A percentile compares a stretch with the other conserved stretches of the same genome.
phyloP scores from a whole-genome alignment of 2,888 invertebrate genomes.

The Megamerina dolium region DNA sequence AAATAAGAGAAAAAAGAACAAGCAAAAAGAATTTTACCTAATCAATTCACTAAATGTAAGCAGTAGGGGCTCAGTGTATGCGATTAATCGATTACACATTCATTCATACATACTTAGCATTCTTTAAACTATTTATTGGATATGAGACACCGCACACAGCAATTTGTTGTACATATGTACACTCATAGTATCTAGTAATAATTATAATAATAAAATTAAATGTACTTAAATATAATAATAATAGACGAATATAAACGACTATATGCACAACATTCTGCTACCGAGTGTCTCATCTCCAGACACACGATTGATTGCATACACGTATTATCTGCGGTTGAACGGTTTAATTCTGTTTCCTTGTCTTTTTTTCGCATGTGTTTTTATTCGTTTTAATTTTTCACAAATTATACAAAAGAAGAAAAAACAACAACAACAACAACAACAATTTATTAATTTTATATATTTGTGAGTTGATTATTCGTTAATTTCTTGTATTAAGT shows the following conservation, averaged over 20 bases:
- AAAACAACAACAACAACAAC: background rate
- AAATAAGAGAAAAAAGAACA: background rate
- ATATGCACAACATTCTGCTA: background rate
- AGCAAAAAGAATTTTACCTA: background rate
- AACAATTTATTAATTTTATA: slow-evolving; percentile 1
- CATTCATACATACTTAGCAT: too few relatives aligned
- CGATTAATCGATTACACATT: slow-evolving; percentile 12
- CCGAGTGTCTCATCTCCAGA: background rate
- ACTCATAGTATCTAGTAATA: too few relatives aligned
- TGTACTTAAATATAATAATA: too few relatives aligned
- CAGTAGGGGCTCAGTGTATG: slow-evolving; percentile 27
- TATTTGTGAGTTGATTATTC: background rate
- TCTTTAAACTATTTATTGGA: too few relatives aligned
- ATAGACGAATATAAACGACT: too few relatives aligned
- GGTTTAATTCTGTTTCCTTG: too few relatives aligned
- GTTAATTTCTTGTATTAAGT: background rate
- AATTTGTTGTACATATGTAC: too few relatives aligned
- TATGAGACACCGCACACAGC: too few relatives aligned
- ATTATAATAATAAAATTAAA: too few relatives aligned
- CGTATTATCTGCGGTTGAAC: slow-evolving; percentile 22
- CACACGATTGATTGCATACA: slow-evolving; percentile 19
- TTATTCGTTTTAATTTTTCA: too few relatives aligned
- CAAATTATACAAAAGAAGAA: slow-evolving; percentile 5
- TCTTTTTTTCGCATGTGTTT: too few relatives aligned
- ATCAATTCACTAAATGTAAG: background rate